phyloP scores from a whole-genome alignment of 2,888 invertebrate genomes.

The Cheilosia impressa region DNA sequence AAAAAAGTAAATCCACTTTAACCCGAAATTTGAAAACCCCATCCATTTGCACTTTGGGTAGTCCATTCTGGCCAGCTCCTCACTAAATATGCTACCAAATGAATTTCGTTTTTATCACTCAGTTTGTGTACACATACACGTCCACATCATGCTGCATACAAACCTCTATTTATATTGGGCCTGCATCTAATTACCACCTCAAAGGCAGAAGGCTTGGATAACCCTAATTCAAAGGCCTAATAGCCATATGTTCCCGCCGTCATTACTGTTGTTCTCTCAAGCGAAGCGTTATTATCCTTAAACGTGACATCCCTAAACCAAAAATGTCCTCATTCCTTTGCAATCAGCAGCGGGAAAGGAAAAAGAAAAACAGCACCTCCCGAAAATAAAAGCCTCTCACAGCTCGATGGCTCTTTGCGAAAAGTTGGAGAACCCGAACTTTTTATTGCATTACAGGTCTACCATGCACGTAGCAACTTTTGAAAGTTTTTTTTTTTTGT shows the following conservation, averaged over 20 bases:
- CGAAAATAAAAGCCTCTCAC: conserved; percentile 23
- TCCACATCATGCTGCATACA: conserved; percentile 10
- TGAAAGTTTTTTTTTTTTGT: conserved; percentile 29
- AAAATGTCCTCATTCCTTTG: background rate
- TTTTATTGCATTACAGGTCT: conserved; percentile 36
- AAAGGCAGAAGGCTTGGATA: conserved; percentile 44
- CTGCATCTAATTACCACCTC: conserved; percentile 60
- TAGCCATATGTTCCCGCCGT: conserved; percentile 54
- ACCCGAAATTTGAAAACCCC: conserved; percentile 32
- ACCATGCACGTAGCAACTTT: conserved; percentile 57
- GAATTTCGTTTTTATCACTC: conserved; percentile 12
- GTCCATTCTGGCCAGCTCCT: conserved; percentile 1
- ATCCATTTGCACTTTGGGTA: conserved; percentile 1
- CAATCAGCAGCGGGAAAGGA: background rate
- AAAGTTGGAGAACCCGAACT: conserved; percentile 33
- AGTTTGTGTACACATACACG: background rate
- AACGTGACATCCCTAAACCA: conserved; percentile 52
- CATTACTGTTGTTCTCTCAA: conserved; percentile 56
- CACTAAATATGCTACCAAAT: conserved; percentile 34
- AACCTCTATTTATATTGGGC: conserved; percentile 1
- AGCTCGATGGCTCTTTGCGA: conserved; percentile 26
- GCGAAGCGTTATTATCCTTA: conserved; percentile 56
- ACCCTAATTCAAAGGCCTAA: conserved; percentile 61
- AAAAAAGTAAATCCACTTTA: conserved; percentile 15
- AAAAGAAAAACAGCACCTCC: conserved; percentile 12